Conservation (phyloP, 2,113 vertebrate species). For the Parus major region DNA sequence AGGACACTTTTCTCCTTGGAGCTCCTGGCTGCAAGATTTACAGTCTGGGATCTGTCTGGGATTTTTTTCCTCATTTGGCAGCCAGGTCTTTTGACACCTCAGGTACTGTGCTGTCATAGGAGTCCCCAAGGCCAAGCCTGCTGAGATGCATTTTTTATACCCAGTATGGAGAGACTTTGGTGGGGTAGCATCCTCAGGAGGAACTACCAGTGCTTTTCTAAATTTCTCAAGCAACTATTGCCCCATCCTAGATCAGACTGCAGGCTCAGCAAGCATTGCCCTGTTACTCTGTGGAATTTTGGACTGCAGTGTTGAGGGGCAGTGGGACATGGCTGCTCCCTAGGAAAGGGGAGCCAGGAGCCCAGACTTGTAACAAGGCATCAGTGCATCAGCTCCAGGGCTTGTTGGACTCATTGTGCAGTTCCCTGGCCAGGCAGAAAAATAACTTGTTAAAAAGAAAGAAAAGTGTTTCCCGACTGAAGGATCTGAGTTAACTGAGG, state of each 20-base stretch:
- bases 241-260: neutral
- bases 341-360: neutral
- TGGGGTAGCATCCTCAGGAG: neutral
- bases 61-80: neutral
- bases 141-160: neutral
- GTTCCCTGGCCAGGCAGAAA: neutral
- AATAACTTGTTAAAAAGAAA: neutral
- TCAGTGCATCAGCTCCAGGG: neutral
- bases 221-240: neutral
- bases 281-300: neutral
- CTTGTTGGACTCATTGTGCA: neutral
- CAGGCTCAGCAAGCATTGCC: neutral
- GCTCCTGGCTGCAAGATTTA: neutral
- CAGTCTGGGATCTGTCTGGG: neutral
- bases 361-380: neutral
- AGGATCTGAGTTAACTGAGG: neutral
- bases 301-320: neutral
- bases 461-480: neutral
- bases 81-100: neutral
- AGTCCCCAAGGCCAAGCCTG: neutral
- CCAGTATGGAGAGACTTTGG: neutral
- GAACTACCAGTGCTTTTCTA: neutral
- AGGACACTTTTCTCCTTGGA: neutral
- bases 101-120: neutral
- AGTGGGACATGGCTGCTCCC: neutral